Evolutionary conservation across 2,113 vertebrate species (phyloP), one percentile per base, ranked within the genome.

Genomic region (Butorides virescens): DNA sequence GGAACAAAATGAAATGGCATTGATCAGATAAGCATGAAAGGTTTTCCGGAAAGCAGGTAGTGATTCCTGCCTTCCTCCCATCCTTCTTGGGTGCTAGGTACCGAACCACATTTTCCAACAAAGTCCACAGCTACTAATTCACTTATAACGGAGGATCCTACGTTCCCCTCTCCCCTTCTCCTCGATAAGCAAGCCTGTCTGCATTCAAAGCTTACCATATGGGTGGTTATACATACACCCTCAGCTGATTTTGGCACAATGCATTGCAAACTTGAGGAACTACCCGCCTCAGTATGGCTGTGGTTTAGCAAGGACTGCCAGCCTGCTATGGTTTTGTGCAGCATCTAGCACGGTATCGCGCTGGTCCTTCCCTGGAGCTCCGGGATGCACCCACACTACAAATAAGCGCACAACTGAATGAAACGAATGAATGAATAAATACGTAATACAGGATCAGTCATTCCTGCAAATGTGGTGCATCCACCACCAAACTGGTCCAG

Each of bases 1-100:
- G 81, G 91, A 79, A 87, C 26, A 26, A 71, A 88, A 83, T 68
- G 52, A 85, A 94, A 83, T 34, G 25, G 53, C 94, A 96, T 50
- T 68, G 84, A 94, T 84, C 77, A 68, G 80, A 73, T 37, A 90
- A 72, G 73, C 78, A 32, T n/a, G 66, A 84, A 92, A 36, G 53
- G 59, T 55, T 65, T 95, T 10, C n/a, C 56, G 71, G 63, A 70
- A 63, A 84, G 73, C 66, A 62, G 36, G 77, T 30, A 75, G 26
- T 53, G 49, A 59, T 62, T 86, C 47, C 83, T 58, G 61, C 84
- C 42, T 67, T 78, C 56, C 32, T 75, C 61, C 47, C 73, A 52
- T 67, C 61, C 10, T 52, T 47, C 58, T 15, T 2, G 6, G 36
- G 19, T 30, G 18, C 4, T 75, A 34, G 25, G 37, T n/a, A 53